Evolutionary conservation across 2,113 vertebrate species (phyloP).

Genomic region (Equus przewalskii): DNA sequence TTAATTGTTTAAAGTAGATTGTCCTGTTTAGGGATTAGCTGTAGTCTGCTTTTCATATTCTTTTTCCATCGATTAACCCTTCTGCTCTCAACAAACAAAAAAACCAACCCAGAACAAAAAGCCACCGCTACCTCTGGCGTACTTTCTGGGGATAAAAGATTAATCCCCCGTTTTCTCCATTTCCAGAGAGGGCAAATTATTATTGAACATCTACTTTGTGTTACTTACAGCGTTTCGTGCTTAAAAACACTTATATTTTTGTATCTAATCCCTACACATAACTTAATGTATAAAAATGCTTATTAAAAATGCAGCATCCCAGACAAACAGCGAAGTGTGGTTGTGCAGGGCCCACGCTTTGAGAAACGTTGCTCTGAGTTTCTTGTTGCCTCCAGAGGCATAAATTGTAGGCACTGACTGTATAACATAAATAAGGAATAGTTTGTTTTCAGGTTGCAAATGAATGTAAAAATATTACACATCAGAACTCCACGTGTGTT

Average conservation of each 20-base stretch:
- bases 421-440: background rate
- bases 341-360: background rate
- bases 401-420: background rate
- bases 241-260: constrained; percentile 55
- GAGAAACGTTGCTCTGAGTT: constrained; percentile 15
- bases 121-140: background rate
- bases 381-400: constrained; percentile 36
- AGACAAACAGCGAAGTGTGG: background rate
- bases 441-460: background rate
- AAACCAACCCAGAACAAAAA: background rate
- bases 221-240: constrained; percentile 49
- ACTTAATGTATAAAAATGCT: background rate
- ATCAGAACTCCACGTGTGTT: background rate
- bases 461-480: background rate
- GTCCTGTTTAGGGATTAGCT: constrained; percentile 37
- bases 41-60: background rate
- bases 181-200: background rate
- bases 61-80: background rate
- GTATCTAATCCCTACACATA: background rate
- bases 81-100: constrained; percentile 31
- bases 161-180: background rate
- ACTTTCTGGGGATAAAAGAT: constrained; percentile 32
- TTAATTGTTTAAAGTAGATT: constrained; percentile 37
- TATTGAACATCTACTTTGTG: constrained; percentile 36
- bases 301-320: background rate